Percentiles rank a stretch among this genome's conserved stretches.
These are phyloP conservation scores for Drosophila buzzatii DNA, from an alignment of 2,888 invertebrate genomes.

Conservation along the genomic window DNA sequence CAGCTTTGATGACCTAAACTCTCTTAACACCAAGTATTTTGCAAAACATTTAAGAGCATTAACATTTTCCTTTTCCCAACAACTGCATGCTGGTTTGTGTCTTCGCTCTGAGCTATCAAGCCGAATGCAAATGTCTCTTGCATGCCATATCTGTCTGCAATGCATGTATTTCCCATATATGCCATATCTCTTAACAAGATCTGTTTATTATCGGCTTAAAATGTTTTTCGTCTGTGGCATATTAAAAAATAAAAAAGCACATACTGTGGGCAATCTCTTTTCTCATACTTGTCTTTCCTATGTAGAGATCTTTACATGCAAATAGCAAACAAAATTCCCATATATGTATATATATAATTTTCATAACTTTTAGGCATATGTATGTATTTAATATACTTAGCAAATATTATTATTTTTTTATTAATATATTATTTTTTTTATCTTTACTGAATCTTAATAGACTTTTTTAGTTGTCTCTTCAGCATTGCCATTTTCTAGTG, in stretches of 20 bases:
- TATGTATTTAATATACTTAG: background rate
- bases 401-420: no score
- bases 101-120: background rate
- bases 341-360: background rate
- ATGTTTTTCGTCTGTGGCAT: background rate
- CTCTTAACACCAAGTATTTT: background rate
- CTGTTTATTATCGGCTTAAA: background rate
- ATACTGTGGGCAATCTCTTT: no score
- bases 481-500: background rate
- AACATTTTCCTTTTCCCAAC: background rate
- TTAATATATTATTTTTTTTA: no score
- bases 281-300: background rate
- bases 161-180: background rate
- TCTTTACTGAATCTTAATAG: background rate
- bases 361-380: no score
- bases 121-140: background rate
- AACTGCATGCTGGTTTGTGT: background rate
- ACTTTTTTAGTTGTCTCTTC: background rate
- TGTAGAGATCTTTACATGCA: background rate
- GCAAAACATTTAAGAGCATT: background rate
- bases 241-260: no score
- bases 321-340: background rate
- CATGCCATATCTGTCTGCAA: background rate
- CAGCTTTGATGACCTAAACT: background rate
- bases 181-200: background rate